phyloP scores from a whole-genome alignment of 2,888 invertebrate genomes.

The Polietes domitor region DNA sequence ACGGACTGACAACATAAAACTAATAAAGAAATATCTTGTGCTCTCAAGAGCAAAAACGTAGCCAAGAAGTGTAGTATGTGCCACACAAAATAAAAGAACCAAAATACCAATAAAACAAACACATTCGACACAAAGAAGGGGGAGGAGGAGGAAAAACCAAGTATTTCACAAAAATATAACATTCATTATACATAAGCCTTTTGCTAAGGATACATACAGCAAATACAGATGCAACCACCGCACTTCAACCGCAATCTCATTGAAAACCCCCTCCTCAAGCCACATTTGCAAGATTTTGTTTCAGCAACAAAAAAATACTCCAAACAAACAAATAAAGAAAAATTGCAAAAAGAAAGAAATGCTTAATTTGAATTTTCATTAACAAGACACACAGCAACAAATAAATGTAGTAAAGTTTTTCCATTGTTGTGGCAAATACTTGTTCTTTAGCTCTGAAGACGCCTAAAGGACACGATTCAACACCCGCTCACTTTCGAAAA shows the following conservation, averaged over 20 bases:
- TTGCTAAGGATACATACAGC: slow-evolving; percentile 40
- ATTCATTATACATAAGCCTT: slow-evolving; percentile 67
- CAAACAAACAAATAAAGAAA: slow-evolving; percentile 45
- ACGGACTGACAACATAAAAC: slow-evolving; percentile 40
- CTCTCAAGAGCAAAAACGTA: slow-evolving; percentile 42
- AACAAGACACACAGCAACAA: slow-evolving; percentile 58
- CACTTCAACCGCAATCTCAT: neutral
- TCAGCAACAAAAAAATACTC: neutral
- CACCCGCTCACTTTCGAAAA: neutral
- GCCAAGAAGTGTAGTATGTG: neutral
- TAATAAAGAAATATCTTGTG: slow-evolving; percentile 50
- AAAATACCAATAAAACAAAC: slow-evolving; percentile 65
- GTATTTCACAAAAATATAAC: slow-evolving; percentile 63
- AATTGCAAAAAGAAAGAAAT: slow-evolving; percentile 23
- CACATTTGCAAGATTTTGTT: neutral
- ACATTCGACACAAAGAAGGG: slow-evolving; percentile 5
- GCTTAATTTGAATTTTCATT: slow-evolving; percentile 66
- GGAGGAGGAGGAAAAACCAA: slow-evolving; percentile 45
- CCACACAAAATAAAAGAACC: slow-evolving; percentile 41
- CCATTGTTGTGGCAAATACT: slow-evolving; percentile 10
- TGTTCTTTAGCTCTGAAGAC: slow-evolving; percentile 52
- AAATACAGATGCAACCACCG: neutral
- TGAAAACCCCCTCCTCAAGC: neutral
- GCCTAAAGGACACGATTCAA: neutral
- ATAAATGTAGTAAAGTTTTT: slow-evolving; percentile 47